Percentiles rank a stretch among this genome's conserved stretches.
Conservation (phyloP, 2,113 vertebrate species). For the Chelonoidis abingdonii region DNA sequence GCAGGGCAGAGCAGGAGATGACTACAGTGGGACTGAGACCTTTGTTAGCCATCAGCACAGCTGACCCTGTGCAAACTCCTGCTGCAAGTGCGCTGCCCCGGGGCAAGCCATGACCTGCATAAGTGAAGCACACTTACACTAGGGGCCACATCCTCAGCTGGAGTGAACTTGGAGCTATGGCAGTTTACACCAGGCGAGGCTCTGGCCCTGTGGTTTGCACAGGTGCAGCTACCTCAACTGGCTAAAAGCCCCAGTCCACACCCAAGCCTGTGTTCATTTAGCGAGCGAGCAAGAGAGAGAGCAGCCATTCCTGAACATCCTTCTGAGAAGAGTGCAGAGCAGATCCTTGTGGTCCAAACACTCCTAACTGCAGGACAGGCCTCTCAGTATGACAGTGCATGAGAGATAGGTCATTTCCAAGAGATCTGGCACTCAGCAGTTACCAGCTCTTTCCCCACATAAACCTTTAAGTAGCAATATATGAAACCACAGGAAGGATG, state of each 20-base stretch:
- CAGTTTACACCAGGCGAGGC: not conserved
- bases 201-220: not conserved
- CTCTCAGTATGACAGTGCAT: not conserved
- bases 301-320: not conserved
- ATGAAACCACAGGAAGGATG: not conserved
- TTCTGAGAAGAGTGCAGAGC: not conserved
- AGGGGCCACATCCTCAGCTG: not conserved
- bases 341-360: not conserved
- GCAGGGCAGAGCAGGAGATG: not conserved
- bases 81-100: not conserved
- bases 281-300: no score
- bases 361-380: not conserved
- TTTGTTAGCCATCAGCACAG: not conserved
- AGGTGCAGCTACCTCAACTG: not conserved
- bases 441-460: not conserved
- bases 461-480: not conserved
- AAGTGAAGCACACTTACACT: not conserved
- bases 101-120: not conserved
- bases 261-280: not conserved
- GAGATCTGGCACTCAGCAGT: not conserved
- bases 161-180: not conserved
- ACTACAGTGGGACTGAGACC: not conserved
- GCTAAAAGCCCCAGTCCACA: not conserved
- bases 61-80: not conserved
- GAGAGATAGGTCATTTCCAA: not conserved